These are phyloP conservation scores for Cosmopolites sordidus DNA, from an alignment of 2,888 invertebrate species.

Conservation along the genomic window DNA sequence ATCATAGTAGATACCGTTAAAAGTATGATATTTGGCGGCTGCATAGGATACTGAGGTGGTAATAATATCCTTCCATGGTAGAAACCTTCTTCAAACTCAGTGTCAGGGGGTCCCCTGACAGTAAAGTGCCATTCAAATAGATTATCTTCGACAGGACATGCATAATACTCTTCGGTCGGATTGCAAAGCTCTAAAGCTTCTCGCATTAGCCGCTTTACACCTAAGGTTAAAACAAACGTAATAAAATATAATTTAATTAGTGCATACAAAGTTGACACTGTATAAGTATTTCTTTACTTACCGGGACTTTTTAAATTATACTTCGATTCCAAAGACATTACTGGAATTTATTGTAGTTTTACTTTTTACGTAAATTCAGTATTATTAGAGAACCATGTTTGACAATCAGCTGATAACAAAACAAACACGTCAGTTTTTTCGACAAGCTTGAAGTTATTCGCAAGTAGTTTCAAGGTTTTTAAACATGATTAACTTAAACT, in stretches of 20 bases:
- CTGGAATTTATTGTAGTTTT: background rate
- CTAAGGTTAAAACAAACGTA: constrained; percentile 49
- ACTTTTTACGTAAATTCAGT: too few species aligned
- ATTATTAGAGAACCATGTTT: background rate
- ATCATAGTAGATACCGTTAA: constrained; percentile 62
- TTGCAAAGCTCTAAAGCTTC: constrained; percentile 84
- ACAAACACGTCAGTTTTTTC: constrained; percentile 13
- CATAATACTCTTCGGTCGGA: constrained; percentile 85
- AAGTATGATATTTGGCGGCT: constrained; percentile 91
- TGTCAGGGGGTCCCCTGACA: constrained; percentile 80
- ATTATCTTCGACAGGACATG: constrained; percentile 89
- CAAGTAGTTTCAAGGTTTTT: too few species aligned
- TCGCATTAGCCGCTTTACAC: constrained; percentile 89
- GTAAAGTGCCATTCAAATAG: constrained; percentile 98
- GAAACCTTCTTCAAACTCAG: constrained; percentile 85
- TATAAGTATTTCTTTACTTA: constrained; percentile 38
- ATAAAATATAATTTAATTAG: background rate
- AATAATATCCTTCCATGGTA: constrained; percentile 90
- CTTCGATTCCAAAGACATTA: constrained; percentile 53
- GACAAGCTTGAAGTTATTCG: too few species aligned
- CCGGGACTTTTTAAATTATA: constrained; percentile 61
- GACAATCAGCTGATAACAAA: constrained; percentile 20
- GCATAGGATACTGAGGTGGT: constrained; percentile 95
- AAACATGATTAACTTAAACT: too few species aligned
- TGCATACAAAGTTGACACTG: too few species aligned